These are phyloP conservation scores for Emydocephalus ijimae DNA, from an alignment of 2,113 vertebrate species.

Conservation along the genomic window DNA sequence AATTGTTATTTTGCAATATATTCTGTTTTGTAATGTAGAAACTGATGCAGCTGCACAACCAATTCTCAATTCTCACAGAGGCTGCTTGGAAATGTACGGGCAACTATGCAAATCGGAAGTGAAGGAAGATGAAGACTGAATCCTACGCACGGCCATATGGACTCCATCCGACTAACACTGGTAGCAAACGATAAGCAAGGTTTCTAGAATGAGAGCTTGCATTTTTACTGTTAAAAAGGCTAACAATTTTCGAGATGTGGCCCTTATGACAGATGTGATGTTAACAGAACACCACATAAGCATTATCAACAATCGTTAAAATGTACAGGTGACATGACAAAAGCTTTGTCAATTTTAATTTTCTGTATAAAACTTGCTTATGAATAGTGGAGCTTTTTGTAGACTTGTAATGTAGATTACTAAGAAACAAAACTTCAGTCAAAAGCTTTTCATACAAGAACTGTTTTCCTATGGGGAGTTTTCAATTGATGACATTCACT, in stretches of 20 bases:
- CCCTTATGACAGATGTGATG: slow-evolving; percentile 12
- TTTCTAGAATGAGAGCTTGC: background rate
- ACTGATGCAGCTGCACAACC: background rate
- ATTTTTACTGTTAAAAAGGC: slow-evolving; percentile 13
- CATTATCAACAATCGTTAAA: slow-evolving; percentile 3
- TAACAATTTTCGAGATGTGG: background rate
- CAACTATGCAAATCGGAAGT: slow-evolving; percentile 66
- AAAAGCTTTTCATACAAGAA: background rate
- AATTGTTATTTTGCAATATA: background rate
- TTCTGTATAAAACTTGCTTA: slow-evolving; percentile 30
- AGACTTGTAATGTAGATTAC: background rate
- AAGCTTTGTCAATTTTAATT: slow-evolving; percentile 2
- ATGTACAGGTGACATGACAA: background rate
- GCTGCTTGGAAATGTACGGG: slow-evolving; percentile 73
- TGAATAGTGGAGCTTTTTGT: slow-evolving; percentile 36
- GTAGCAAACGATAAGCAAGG: slow-evolving; percentile 25
- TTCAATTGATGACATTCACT: slow-evolving; percentile 20
- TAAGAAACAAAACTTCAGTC: background rate
- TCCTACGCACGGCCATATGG: background rate
- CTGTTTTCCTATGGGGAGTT: slow-evolving; percentile 39
- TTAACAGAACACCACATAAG: slow-evolving; percentile 20
- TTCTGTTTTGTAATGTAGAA: background rate
- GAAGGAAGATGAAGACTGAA: slow-evolving; percentile 50
- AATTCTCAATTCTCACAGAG: slow-evolving; percentile 58
- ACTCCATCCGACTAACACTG: background rate